phyloP scores from a whole-genome alignment of 2,888 invertebrate genomes.

The Hofmannophila pseudospretella region DNA sequence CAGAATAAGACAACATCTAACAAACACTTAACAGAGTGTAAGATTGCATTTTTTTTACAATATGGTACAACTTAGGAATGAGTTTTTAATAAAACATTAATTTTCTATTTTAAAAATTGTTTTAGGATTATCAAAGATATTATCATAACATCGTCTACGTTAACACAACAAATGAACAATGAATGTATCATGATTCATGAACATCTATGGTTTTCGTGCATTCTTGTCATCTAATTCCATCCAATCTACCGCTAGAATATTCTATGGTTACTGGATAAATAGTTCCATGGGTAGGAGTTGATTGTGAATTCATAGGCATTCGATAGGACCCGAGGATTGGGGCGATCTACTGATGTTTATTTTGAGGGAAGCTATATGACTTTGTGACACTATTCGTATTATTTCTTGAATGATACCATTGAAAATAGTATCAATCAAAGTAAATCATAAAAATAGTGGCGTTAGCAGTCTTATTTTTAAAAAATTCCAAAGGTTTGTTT shows the following conservation, averaged over 20 bases:
- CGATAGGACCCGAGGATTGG: slow-evolving; percentile 30
- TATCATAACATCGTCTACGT: slow-evolving; percentile 11
- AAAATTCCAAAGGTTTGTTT: no score
- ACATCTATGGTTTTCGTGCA: slow-evolving; percentile 29
- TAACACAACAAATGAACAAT: slow-evolving; percentile 16
- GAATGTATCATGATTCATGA: slow-evolving; percentile 1
- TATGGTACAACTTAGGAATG: background rate
- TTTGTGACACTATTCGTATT: slow-evolving; percentile 25
- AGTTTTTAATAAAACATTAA: no score
- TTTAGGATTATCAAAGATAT: background rate
- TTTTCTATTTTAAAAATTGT: background rate
- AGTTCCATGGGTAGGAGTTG: slow-evolving; percentile 3
- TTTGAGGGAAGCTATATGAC: slow-evolving; percentile 43
- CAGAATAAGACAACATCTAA: slow-evolving; percentile 5
- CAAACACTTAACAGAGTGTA: background rate
- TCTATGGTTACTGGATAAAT: slow-evolving; percentile 22
- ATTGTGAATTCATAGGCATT: slow-evolving; percentile 22
- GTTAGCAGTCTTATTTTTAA: background rate
- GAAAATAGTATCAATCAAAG: slow-evolving; percentile 2
- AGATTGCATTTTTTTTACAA: background rate
- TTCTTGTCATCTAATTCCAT: slow-evolving; percentile 12
- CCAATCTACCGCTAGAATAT: slow-evolving; percentile 22
- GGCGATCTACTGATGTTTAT: slow-evolving; percentile 28
- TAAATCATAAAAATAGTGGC: background rate
- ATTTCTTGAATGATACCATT: slow-evolving; percentile 15